These are phyloP conservation scores for Dinomys branickii DNA, from an alignment of 2,113 vertebrate species.

Conservation along the genomic window DNA sequence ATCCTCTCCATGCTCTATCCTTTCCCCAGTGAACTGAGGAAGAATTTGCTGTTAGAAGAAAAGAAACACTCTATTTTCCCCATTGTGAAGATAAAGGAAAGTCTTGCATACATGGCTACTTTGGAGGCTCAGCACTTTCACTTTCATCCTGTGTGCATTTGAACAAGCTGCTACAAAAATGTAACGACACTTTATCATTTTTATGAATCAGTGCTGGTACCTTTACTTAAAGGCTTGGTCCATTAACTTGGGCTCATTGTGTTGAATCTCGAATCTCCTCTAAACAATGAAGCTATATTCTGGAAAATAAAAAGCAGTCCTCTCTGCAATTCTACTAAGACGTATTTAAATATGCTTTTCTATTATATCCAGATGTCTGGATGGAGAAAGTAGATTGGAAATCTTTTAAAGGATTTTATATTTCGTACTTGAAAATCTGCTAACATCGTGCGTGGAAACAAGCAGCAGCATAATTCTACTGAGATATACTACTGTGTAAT, in stretches of 20 bases:
- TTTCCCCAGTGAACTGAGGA: neutral
- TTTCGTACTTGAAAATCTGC: constrained; percentile 34
- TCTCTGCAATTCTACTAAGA: neutral
- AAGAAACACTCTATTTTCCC: neutral
- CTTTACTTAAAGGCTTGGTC: constrained; percentile 59
- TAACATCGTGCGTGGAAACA: constrained; percentile 3
- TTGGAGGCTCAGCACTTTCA: neutral
- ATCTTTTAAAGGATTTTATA: constrained; percentile 21
- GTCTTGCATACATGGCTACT: neutral
- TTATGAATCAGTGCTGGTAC: constrained; percentile 58
- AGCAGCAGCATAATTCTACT: neutral
- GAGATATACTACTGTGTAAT: neutral
- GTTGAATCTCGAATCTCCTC: constrained; percentile 33
- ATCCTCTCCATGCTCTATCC: neutral
- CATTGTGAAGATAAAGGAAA: neutral
- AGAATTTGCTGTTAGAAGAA: neutral
- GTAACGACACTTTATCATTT: neutral
- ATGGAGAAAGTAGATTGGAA: neutral
- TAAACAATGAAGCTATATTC: constrained; percentile 32
- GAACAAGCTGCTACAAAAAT: neutral
- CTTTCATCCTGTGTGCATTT: constrained; percentile 21
- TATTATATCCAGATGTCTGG: neutral
- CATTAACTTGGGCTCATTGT: constrained; percentile 53
- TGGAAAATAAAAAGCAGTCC: neutral
- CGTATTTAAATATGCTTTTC: constrained; percentile 33